Conservation (phyloP, 2,888 invertebrate species). For the Linnaemya vulpina region DNA sequence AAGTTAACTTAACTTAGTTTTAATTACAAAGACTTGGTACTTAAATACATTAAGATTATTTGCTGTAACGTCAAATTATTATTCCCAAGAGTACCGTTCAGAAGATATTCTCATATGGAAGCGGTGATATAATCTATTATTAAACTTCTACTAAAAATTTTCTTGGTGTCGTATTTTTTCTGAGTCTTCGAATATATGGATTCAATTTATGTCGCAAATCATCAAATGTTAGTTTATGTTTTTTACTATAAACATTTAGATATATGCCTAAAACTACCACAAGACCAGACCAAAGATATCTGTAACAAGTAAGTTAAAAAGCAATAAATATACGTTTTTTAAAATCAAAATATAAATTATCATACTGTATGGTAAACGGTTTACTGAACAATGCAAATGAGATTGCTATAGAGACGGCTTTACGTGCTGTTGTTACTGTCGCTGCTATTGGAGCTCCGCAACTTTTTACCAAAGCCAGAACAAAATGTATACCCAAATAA, state of each 20-base stretch:
- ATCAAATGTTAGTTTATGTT: conserved; percentile 82
- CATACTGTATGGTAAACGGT: conserved; percentile 96
- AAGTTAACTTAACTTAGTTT: conserved; percentile 1
- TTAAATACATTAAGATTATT: not conserved
- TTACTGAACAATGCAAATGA: conserved; percentile 97
- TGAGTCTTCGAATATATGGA: conserved; percentile 58
- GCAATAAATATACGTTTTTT: not conserved
- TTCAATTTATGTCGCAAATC: conserved; percentile 77
- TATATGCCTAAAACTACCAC: conserved; percentile 96
- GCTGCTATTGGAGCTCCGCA: conserved; percentile 97
- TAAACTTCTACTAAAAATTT: conserved; percentile 80
- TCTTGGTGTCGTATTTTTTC: conserved; percentile 73
- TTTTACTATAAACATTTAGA: conserved; percentile 95
- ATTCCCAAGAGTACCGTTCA: too few relatives aligned
- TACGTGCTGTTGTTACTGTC: conserved; percentile 94
- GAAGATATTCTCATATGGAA: too few relatives aligned
- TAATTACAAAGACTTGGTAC: not conserved
- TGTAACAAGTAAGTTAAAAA: conserved; percentile 83
- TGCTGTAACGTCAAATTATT: too few relatives aligned
- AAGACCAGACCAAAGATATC: conserved; percentile 95
- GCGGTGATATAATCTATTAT: not conserved
- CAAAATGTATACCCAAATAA: conserved; percentile 96
- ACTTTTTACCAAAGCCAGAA: conserved; percentile 93
- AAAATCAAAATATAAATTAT: conserved; percentile 74
- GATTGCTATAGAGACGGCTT: conserved; percentile 95